A percentile compares a stretch with the other conserved stretches of the same genome.
Evolutionary conservation across 2,888 invertebrate species (phyloP).

Genomic region (Stenichneumon culpator): DNA sequence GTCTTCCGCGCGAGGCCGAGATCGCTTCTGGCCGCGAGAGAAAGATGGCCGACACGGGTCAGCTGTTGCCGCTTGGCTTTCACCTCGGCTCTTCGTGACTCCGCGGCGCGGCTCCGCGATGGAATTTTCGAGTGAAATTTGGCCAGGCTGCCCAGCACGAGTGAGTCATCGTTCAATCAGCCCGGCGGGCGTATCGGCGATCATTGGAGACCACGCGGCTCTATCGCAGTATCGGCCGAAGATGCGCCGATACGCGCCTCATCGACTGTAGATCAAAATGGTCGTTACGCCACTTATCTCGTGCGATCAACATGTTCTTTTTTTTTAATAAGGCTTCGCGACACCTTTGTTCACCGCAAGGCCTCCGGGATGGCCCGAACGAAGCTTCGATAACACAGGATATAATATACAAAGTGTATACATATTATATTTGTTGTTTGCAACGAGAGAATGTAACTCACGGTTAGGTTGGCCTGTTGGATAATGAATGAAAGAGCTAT

Average conservation of each 20-base stretch:
- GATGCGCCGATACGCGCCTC: slow-evolving; percentile 26
- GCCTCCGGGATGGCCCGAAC: not conserved
- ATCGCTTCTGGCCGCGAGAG: slow-evolving; percentile 1
- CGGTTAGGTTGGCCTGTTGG: slow-evolving; percentile 47
- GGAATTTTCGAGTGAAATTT: slow-evolving; percentile 65
- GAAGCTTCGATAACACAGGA: not conserved
- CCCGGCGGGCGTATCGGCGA: not conserved
- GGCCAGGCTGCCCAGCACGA: slow-evolving; percentile 32
- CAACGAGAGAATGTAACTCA: slow-evolving; percentile 49
- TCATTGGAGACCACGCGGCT: not conserved
- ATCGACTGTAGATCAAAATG: slow-evolving; percentile 17
- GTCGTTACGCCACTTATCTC: not conserved
- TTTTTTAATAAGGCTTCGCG: not conserved
- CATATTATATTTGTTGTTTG: slow-evolving; percentile 25
- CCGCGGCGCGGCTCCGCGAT: slow-evolving; percentile 4
- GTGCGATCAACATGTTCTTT: not conserved
- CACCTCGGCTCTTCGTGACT: slow-evolving; percentile 59
- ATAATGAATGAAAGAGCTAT: slow-evolving; percentile 65
- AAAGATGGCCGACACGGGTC: slow-evolving; percentile 69
- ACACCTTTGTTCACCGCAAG: not conserved
- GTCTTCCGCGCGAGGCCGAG: slow-evolving; percentile 29
- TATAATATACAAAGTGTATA: not conserved
- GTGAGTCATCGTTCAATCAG: slow-evolving; percentile 48
- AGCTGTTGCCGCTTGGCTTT: slow-evolving; percentile 55
- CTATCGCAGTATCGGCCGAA: not conserved